Evolutionary conservation across 1,140 invertebrate species (phyloP), one percentile per base, ranked within the genome.

Genomic region (Saccostrea cuccullata): DNA sequence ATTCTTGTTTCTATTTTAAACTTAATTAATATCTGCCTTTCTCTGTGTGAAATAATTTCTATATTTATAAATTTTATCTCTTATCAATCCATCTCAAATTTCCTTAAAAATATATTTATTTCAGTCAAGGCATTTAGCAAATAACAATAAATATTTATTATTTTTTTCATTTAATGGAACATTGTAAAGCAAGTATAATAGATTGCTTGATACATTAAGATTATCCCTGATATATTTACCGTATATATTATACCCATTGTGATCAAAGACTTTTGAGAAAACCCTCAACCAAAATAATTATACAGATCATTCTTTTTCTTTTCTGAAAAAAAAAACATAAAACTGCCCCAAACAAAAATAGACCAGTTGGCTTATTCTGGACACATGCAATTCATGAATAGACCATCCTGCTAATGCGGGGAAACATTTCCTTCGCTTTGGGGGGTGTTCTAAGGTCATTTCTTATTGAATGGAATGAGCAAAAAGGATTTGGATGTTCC

Each of bases 401-500:
- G 60, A 6, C 30, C 13, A 26, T 73, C n/a, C 70, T 30, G 70
- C 26, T 73, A 30, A 73, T 11, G 26, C 23, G 9, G 9, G 23
- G 13, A 73, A 73, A 8, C 30, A 73, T 73, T 73, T 73, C 70
- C 30, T 23, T 13, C 12, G 70, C 70, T 73, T 73, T n/a, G 12
- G 26, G 70, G 70, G 70, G 70, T 73, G 70, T 73, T 73, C 0
- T 73, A 13, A 73, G 70, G 70, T 73, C 70, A 73, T n/a, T 13
- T 73, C 36, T 23, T 26, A n/a, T 13, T 36, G 23, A 73, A 73
- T 30, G 26, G 70, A 73, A 30, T 30, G 36, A 73, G 26, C 70
- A 73, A n/a, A 26, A 47, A n/a, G 23, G 70, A 73, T 73, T 73
- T 73, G 70, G 70, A 36, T 26, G 70, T 73, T 73, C 26, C 70